Evolutionary conservation across 2,888 invertebrate genomes (phyloP), one percentile per base, ranked within the genome.

Genomic region (Epinotia demarniana): DNA sequence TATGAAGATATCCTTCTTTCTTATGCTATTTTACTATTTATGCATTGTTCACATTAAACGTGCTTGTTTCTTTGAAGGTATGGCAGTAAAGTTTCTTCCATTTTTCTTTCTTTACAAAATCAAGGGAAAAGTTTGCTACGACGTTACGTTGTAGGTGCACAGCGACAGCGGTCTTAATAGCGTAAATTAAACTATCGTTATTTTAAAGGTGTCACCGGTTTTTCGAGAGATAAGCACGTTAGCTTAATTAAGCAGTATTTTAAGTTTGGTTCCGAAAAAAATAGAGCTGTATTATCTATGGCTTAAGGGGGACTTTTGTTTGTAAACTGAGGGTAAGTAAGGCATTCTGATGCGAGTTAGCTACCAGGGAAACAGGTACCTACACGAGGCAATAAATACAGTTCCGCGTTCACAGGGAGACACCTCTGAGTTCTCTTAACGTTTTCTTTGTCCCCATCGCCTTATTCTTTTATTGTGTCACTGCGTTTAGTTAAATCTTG

Each of bases 401-500:
- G 76, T 78, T 76, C 76, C 77, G 77, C 69, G 72, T 78, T 77
- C 68, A 77, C 71, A 78, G 72, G 62, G 73, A 70, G 62, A 61
- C 33, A 58, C 64, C 69, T 75, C 64, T 43, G 69, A 67, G 74
- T 61, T 43, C 66, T 60, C 53, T 72, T 80, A 69, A 77, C 70
- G 72, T 78, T 81, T 77, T 70, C 78, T 80, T 78, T 79, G 79
- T 81, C 78, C 78, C 68, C 79, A 64, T 74, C 76, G 77, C 75
- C 79, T 79, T 78, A 78, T 80, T 80, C 78, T 80, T 79, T 79
- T 79, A 81, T 79, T 80, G 78, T 78, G 77, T 78, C 72, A 79
- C 73, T 64, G 74, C 77, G 75, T 80, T 81, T 79, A 81, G 78
- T 78, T 79, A 79, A 80, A 80, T 81, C 80, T 80, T 76, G 78